Percentiles rank a stretch among this genome's conserved stretches.
Evolutionary conservation across 2,113 vertebrate species (phyloP).

Genomic region (Ellobius talpinus): DNA sequence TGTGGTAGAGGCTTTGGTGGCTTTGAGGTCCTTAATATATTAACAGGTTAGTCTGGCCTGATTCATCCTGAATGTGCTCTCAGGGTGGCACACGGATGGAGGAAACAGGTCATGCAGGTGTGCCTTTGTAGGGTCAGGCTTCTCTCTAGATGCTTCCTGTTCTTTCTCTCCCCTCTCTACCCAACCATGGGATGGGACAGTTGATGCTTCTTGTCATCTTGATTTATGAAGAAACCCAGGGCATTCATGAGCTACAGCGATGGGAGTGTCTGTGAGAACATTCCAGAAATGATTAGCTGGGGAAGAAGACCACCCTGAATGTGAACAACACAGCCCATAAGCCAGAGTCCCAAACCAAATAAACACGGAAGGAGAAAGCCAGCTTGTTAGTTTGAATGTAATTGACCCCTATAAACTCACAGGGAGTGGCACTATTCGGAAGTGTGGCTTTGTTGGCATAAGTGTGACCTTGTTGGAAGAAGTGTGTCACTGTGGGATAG

Average conservation of each 20-base stretch:
- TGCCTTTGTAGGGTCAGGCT: background rate
- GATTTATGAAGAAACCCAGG: background rate
- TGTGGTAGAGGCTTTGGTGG: background rate
- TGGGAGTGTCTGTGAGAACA: background rate
- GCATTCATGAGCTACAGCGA: too few species aligned
- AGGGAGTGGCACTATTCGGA: background rate
- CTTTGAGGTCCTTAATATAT: background rate
- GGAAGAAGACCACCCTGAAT: background rate
- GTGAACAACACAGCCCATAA: background rate
- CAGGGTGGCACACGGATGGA: background rate
- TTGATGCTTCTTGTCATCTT: background rate
- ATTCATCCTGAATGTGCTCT: background rate
- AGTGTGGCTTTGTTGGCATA: background rate
- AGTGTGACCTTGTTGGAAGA: too few species aligned
- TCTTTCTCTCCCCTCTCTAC: background rate
- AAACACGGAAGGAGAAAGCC: background rate
- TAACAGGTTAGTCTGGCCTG: background rate
- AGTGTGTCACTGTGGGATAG: too few species aligned
- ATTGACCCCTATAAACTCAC: too few species aligned
- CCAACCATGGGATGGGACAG: background rate
- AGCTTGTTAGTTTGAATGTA: background rate
- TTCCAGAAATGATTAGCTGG: background rate
- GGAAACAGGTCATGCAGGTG: rapidly evolving
- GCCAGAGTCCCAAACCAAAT: background rate
- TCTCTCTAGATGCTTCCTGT: background rate